Conservation (phyloP, 2,797 vertebrate genomes). For the Gallinago solitaria region DNA sequence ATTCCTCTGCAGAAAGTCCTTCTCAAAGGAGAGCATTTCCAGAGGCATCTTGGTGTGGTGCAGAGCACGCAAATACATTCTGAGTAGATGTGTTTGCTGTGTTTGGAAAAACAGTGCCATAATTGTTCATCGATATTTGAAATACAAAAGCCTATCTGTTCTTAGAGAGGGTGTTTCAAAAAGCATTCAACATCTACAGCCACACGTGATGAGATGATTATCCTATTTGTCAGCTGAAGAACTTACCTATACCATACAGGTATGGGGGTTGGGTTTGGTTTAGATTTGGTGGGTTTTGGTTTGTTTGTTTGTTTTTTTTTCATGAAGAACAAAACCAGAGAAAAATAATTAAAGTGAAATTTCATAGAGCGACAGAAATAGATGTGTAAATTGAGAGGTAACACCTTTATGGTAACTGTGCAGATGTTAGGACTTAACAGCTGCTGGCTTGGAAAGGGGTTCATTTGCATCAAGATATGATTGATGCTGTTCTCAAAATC, state of each 20-base stretch:
- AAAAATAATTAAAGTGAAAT: background rate
- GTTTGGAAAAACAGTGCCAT: background rate
- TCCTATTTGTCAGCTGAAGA: background rate
- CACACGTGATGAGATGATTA: background rate
- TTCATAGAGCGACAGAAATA: background rate
- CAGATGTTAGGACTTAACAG: background rate
- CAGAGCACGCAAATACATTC: background rate
- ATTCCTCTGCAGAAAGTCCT: background rate
- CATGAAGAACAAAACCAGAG: background rate
- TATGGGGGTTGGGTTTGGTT: background rate
- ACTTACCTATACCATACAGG: background rate
- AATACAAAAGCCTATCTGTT: background rate
- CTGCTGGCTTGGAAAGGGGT: background rate
- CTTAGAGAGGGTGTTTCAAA: background rate
- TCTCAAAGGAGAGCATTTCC: background rate
- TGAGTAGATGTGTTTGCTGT: background rate
- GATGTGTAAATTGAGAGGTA: background rate
- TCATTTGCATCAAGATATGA: background rate
- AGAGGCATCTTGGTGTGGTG: background rate
- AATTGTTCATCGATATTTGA: background rate
- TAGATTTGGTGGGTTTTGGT: background rate
- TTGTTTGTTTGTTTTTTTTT: background rate
- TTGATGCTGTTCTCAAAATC: background rate
- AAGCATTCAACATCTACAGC: background rate
- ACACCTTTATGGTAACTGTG: background rate